Conservation (phyloP, 2,113 vertebrate genomes). For the Prietella phreatophila region DNA sequence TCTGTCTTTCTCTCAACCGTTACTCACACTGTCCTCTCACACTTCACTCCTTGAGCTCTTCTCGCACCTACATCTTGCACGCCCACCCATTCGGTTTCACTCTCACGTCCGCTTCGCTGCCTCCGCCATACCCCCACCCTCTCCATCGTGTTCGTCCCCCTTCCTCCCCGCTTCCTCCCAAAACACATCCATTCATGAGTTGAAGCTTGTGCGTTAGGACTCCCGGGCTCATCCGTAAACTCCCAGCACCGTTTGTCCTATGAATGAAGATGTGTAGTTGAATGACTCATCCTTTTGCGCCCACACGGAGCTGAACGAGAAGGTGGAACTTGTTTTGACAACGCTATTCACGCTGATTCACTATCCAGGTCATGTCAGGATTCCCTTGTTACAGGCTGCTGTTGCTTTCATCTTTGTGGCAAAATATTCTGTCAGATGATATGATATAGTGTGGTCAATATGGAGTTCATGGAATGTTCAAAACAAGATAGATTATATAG, state of each 20-base stretch:
- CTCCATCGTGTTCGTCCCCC: neutral
- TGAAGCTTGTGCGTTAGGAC: slow-evolving; percentile 22
- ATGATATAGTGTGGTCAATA: neutral
- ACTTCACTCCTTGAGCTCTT: neutral
- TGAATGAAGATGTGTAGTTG: slow-evolving; percentile 35
- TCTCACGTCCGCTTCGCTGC: neutral
- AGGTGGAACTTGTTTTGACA: slow-evolving; percentile 16
- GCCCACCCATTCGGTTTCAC: neutral
- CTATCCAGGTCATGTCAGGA: neutral
- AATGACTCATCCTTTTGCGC: slow-evolving; percentile 14
- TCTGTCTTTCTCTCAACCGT: neutral
- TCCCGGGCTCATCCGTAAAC: slow-evolving; percentile 22
- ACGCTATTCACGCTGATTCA: slow-evolving; percentile 29
- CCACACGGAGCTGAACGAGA: slow-evolving; percentile 10
- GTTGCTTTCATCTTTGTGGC: neutral
- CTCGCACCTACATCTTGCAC: neutral
- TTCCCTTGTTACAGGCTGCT: neutral
- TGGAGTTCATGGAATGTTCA: neutral
- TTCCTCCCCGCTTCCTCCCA: slow-evolving; percentile 29
- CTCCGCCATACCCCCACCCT: neutral
- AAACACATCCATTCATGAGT: slow-evolving; percentile 55
- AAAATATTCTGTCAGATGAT: neutral
- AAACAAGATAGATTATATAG: neutral
- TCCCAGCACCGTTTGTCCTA: slow-evolving; percentile 8
- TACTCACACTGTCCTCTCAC: neutral